Evolutionary conservation across 2,888 invertebrate genomes (phyloP), one percentile per base, ranked within the genome.

Genomic region (Seladonia tumulorum): DNA sequence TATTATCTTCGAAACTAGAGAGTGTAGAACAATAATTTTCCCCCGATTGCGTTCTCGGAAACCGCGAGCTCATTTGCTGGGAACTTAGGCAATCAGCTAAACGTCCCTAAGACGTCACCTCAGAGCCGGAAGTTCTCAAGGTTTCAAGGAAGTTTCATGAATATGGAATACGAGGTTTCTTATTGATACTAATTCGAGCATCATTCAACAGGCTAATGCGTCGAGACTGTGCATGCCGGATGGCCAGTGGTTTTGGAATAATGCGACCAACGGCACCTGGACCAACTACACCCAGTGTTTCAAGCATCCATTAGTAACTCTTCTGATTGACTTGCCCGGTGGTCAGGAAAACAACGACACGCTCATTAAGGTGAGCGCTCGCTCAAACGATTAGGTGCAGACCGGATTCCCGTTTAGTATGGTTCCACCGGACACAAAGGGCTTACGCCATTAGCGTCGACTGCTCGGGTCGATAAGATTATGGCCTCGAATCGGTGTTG

Each of bases 271-370:
- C 78, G 93, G 92, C 75, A 94, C 94, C 53, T 96, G 96, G 96
- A 96, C 95, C 78, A 96, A 96, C 93, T 96, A 96, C 91, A 94
- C 95, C 18, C 94, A 95, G 72, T 96, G 96, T 90, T 95, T 92
- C 83, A 94, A 91, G 39, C 93, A 93, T 18, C 90, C 93, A 35
- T 91, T 94, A n/a, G 95, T 95, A 45, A 95, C 95, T 39, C 93
- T 95, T 14, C 87, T 95, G 68, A 92, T 95, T 91, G 92, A 94
- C 35, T 82, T 95, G 81, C 85, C 91, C 35, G 92, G 90, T 71
- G 82, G 91, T 5, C 91, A 94, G n/a, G 87, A 91, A 22, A 92
- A 93, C 83, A 95, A 95, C 39, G 86, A 78, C 39, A 92, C 91
- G 1, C 76, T 92, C 53, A 90, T 91, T 47, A 91, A 90, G 90